Conservation (phyloP, 2,888 invertebrate species). For the Drosophila fungiperda region DNA sequence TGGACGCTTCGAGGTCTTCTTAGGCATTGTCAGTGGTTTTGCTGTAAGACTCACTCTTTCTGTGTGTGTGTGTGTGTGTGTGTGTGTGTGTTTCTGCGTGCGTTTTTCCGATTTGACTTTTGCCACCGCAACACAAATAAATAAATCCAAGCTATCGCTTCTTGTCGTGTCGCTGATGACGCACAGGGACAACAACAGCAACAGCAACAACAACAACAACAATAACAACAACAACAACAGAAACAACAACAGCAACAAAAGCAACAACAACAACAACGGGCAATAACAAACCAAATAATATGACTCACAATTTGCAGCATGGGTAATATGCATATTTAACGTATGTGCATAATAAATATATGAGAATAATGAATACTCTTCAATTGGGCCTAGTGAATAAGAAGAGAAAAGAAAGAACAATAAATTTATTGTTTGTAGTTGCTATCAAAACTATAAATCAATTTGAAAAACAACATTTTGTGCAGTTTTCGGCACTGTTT, state of each 20-base stretch:
- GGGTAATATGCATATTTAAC: slow-evolving; percentile 16
- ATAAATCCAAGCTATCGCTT: slow-evolving; percentile 56
- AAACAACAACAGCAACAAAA: neutral
- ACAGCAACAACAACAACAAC: neutral
- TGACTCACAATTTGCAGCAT: slow-evolving; percentile 46
- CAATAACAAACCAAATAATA: slow-evolving; percentile 26
- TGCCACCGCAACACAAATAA: slow-evolving; percentile 55
- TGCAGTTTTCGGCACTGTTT: neutral
- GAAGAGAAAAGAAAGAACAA: neutral
- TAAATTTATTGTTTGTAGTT: neutral
- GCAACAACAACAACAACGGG: neutral
- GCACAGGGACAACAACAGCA: slow-evolving; percentile 34
- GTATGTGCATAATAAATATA: neutral
- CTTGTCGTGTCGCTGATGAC: slow-evolving; percentile 45
- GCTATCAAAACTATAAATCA: neutral
- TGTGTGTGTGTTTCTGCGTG: slow-evolving; percentile 11
- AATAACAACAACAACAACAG: slow-evolving; percentile 7
- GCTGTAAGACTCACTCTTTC: neutral
- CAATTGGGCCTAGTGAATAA: neutral
- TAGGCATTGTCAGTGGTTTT: slow-evolving; percentile 7
- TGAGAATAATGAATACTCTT: slow-evolving; percentile 10
- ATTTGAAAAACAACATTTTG: neutral
- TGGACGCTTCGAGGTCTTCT: slow-evolving; percentile 18
- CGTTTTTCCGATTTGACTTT: slow-evolving; percentile 52
- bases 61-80: neutral